Conservation (phyloP, 2,113 vertebrate species). For the Arizona elegans region DNA sequence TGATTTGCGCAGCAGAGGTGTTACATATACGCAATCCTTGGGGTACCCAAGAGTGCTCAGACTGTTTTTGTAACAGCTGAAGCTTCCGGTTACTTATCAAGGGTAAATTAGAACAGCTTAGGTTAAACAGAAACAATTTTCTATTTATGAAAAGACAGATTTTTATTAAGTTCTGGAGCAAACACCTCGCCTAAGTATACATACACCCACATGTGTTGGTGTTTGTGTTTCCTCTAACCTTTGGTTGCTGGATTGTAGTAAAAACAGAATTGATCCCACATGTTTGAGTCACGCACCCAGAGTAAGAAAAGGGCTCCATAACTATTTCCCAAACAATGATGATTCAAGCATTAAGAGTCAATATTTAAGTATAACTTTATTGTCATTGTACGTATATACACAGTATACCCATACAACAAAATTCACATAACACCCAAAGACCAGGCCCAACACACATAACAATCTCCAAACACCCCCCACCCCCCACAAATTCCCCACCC, state of each 20-base stretch:
- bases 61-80: neutral
- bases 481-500: too few species aligned
- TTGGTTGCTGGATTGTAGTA: neutral
- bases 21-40: neutral
- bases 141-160: neutral
- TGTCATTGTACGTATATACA: too few species aligned
- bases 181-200: neutral
- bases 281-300: neutral
- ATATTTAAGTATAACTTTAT: neutral
- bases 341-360: neutral
- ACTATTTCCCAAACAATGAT: neutral
- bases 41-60: neutral
- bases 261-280: neutral
- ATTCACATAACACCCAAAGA: too few species aligned
- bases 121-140: neutral
- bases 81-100: neutral
- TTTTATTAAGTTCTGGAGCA: neutral
- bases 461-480: too few species aligned
- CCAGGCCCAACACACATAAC: too few species aligned
- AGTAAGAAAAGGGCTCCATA: neutral
- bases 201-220: neutral
- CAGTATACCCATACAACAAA: too few species aligned
- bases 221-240: neutral
- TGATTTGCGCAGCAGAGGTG: neutral
- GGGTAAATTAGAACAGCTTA: neutral